A percentile compares a stretch with the other conserved stretches of the same genome.
Conservation (phyloP, 2,797 vertebrate genomes). For the Coranthus polyacanthus region DNA sequence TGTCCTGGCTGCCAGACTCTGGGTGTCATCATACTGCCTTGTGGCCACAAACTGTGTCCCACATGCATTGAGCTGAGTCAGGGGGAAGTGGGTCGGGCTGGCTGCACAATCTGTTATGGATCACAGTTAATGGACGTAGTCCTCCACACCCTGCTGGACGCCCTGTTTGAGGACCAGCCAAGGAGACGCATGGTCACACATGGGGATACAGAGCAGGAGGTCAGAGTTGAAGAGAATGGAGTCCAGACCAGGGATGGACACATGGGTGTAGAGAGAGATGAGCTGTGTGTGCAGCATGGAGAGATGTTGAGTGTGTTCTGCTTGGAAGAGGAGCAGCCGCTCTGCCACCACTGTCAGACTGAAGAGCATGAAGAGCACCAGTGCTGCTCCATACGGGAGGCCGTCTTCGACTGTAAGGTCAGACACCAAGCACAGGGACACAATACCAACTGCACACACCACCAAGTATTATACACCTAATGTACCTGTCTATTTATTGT, state of each 20-base stretch:
- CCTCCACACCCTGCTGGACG: conserved; percentile 67
- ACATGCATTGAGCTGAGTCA: conserved; percentile 81
- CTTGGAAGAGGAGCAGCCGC: conserved; percentile 65
- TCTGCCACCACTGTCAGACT: conserved; percentile 63
- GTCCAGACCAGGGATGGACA: background rate
- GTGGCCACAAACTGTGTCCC: conserved; percentile 88
- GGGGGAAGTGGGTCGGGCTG: conserved; percentile 54
- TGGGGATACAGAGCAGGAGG: background rate
- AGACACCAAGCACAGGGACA: background rate
- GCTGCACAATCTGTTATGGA: conserved; percentile 85
- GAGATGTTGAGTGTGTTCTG: conserved; percentile 62
- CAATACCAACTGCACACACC: no score
- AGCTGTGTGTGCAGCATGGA: conserved; percentile 57
- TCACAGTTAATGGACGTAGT: conserved; percentile 66
- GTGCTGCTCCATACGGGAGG: conserved; percentile 64
- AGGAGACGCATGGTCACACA: conserved; percentile 26
- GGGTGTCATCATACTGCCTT: conserved; percentile 80
- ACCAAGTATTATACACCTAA: no score
- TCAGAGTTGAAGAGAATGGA: background rate
- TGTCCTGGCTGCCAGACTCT: conserved; percentile 85
- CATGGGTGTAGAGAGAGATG: background rate
- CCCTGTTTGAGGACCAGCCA: conserved; percentile 66
- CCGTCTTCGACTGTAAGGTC: conserved; percentile 70
- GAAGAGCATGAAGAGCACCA: conserved; percentile 64
- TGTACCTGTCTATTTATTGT: no score